Conservation (phyloP, 1,140 invertebrate genomes). For the Drosophila melanica region DNA sequence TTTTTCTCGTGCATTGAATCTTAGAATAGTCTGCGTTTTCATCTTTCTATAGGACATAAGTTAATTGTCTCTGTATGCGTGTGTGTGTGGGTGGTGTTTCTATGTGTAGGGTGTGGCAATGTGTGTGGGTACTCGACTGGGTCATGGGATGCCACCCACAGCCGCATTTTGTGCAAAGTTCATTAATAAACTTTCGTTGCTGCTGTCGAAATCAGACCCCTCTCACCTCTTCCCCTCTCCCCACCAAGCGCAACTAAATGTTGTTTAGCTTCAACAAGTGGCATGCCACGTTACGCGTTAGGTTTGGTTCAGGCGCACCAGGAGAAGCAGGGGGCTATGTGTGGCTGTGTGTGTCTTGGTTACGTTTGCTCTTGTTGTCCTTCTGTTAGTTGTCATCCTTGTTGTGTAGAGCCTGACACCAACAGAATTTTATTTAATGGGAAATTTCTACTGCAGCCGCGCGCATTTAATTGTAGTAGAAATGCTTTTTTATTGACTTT, state of each 20-base stretch:
- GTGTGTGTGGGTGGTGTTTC: not conserved
- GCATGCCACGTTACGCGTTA: conserved; percentile 47
- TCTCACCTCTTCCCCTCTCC: not conserved
- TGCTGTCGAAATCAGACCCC: conserved; percentile 69
- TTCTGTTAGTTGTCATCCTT: conserved; percentile 24
- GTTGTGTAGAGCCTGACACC: conserved; percentile 54
- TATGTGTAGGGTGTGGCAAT: not conserved
- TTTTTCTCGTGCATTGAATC: conserved; percentile 56
- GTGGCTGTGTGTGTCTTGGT: conserved; percentile 11
- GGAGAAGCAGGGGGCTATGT: not conserved
- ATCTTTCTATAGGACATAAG: conserved; percentile 45
- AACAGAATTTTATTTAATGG: conserved; percentile 71
- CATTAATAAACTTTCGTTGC: conserved; percentile 78
- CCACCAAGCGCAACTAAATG: conserved; percentile 22
- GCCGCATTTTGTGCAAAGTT: conserved; percentile 57
- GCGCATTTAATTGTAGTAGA: conserved; percentile 71
- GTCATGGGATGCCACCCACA: conserved; percentile 37
- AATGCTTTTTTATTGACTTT: conserved; percentile 80
- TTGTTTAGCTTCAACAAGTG: conserved; percentile 73
- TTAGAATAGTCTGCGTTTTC: conserved; percentile 45
- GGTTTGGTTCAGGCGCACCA: too few relatives aligned
- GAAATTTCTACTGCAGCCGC: conserved; percentile 62
- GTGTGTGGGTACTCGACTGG: conserved; percentile 32
- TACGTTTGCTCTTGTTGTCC: conserved; percentile 9
- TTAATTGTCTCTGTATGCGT: conserved; percentile 30